Conservation (phyloP, 2,113 vertebrate genomes). For the human region DNA sequence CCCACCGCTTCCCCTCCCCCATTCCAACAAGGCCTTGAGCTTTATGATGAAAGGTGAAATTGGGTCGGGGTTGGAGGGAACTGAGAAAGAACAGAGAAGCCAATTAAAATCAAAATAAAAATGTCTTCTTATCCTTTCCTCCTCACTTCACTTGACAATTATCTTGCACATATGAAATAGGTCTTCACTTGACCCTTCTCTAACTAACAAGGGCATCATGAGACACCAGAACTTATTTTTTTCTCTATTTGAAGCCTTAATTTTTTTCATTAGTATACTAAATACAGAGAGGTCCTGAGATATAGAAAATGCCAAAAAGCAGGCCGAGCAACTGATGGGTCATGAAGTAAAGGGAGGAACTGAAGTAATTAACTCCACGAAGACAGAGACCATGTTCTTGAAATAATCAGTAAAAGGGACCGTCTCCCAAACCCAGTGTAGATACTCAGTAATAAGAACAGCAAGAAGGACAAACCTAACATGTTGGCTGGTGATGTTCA, state of each 20-base stretch:
- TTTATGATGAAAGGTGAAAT: conserved; percentile 34
- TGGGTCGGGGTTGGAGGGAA: neutral
- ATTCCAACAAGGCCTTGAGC: neutral
- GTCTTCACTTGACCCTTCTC: neutral
- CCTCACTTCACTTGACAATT: neutral
- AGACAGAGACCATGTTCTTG: neutral
- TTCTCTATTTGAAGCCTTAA: neutral
- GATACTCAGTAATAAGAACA: neutral
- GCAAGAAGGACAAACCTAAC: conserved; percentile 24
- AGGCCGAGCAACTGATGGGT: neutral
- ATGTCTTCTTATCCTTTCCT: neutral
- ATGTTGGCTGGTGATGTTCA: conserved; percentile 54
- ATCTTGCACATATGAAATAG: neutral
- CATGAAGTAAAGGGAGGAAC: neutral
- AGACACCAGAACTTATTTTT: neutral
- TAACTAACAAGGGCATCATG: neutral
- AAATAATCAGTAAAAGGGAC: neutral
- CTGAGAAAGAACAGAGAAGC: conserved; percentile 34
- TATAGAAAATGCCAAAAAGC: neutral
- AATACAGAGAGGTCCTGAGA: neutral
- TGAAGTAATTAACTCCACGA: neutral
- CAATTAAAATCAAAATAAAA: conserved; percentile 24
- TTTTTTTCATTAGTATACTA: neutral
- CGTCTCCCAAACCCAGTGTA: neutral
- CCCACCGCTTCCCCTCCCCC: neutral